Percentiles rank a stretch among this genome's conserved stretches.
These are phyloP conservation scores for Eupleurogrammus muticus DNA, from an alignment of 2,797 vertebrate species.

Conservation along the genomic window DNA sequence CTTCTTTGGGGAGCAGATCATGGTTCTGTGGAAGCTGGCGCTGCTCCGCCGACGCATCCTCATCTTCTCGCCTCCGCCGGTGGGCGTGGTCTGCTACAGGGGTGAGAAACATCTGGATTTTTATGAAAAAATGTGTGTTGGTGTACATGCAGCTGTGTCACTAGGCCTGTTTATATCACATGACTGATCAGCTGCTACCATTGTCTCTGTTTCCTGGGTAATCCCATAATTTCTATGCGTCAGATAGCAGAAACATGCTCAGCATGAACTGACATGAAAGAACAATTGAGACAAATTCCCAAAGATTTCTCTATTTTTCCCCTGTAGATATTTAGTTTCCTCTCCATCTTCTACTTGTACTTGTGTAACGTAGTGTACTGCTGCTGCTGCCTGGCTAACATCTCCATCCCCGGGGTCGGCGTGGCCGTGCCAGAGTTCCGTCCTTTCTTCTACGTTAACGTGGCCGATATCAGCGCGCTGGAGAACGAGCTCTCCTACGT, in stretches of 20 bases:
- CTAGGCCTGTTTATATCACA: no score
- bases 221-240: no score
- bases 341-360: no score
- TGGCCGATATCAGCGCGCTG: constrained; percentile 93
- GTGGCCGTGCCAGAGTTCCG: constrained; percentile 91
- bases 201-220: no score
- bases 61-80: constrained; percentile 95
- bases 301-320: constrained; percentile 3
- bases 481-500: constrained; percentile 95
- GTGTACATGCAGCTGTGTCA: background rate
- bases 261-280: no score
- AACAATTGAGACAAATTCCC: no score
- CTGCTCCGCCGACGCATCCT: constrained; percentile 93
- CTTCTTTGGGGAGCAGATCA: constrained; percentile 97
- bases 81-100: constrained; percentile 95
- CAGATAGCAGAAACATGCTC: no score
- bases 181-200: no score
- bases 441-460: constrained; percentile 96
- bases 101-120: constrained; percentile 77
- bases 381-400: constrained; percentile 95
- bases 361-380: no score
- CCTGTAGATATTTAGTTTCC: constrained; percentile 3
- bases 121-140: background rate
- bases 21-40: constrained; percentile 95
- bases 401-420: constrained; percentile 92